Conservation (phyloP, 2,113 vertebrate genomes). For the Paraplagusia blochii region DNA sequence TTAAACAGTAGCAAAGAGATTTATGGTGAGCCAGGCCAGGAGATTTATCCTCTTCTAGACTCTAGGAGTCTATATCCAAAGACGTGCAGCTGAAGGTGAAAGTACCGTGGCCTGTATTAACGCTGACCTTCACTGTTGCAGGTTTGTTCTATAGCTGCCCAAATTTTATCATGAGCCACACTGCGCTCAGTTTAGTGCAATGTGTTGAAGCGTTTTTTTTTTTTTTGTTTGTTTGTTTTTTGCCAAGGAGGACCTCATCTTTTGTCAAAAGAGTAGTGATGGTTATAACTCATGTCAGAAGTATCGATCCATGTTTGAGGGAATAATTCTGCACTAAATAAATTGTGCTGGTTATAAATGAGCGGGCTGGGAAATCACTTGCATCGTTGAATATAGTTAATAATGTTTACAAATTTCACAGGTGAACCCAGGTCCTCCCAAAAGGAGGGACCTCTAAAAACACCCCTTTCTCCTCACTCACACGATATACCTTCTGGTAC, state of each 20-base stretch:
- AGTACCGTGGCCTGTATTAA: constrained; percentile 18
- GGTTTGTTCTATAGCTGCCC: constrained; percentile 16
- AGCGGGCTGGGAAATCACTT: neutral
- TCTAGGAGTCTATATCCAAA: constrained; percentile 27
- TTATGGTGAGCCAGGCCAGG: constrained; percentile 25
- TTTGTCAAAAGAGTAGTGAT: constrained; percentile 2
- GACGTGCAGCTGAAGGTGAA: constrained; percentile 27
- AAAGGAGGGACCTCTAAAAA: no score
- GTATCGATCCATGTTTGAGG: constrained; percentile 8
- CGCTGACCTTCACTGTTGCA: constrained; percentile 30
- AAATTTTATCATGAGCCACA: constrained; percentile 21
- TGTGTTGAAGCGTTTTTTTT: constrained; percentile 12
- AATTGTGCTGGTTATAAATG: neutral
- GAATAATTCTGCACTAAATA: neutral
- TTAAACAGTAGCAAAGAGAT: constrained; percentile 26
- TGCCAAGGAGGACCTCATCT: constrained; percentile 10
- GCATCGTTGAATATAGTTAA: neutral
- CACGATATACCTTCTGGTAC: no score
- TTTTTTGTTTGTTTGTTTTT: constrained; percentile 12
- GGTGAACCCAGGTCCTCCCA: no score
- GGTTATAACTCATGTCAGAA: constrained; percentile 11
- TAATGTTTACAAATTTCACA: no score
- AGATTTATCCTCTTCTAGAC: constrained; percentile 34
- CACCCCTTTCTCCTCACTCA: no score
- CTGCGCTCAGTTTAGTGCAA: constrained; percentile 8